Evolutionary conservation across 2,113 vertebrate species (phyloP).

Genomic region (Tetraodon nigroviridis): DNA sequence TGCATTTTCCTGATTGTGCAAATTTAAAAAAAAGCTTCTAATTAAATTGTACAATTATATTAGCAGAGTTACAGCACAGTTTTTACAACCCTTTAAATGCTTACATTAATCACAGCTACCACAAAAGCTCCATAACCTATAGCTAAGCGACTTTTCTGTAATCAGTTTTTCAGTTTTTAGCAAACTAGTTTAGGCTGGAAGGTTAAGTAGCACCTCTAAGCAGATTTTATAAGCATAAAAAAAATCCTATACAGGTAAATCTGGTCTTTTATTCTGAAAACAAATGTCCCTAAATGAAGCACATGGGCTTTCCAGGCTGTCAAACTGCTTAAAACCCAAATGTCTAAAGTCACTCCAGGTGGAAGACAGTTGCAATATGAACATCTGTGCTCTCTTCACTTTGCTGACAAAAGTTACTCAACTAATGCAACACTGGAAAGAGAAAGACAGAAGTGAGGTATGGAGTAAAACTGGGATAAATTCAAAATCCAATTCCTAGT

Average conservation of each 20-base stretch:
- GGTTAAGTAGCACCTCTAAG: slow-evolving; percentile 47
- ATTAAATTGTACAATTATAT: too few species aligned
- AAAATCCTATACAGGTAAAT: slow-evolving; percentile 31
- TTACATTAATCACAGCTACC: neutral
- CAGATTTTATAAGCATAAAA: slow-evolving; percentile 20
- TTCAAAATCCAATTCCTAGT: neutral
- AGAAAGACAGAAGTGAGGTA: slow-evolving; percentile 61
- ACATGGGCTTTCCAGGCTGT: neutral
- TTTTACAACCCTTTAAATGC: neutral
- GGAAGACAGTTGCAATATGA: slow-evolving; percentile 39
- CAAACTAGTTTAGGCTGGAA: slow-evolving; percentile 30
- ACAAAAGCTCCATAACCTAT: too few species aligned
- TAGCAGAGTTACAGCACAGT: too few species aligned
- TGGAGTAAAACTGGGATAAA: neutral
- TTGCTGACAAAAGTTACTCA: slow-evolving; percentile 18
- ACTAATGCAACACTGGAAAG: slow-evolving; percentile 22
- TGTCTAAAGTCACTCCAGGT: slow-evolving; percentile 36
- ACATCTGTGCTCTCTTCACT: slow-evolving; percentile 42
- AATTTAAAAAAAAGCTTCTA: too few species aligned
- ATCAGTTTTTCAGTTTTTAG: too few species aligned
- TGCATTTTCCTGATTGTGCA: too few species aligned
- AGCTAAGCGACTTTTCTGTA: neutral
- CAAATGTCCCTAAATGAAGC: slow-evolving; percentile 50
- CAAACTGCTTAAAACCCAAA: slow-evolving; percentile 24
- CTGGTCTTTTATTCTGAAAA: slow-evolving; percentile 21